These are phyloP conservation scores for Siniperca chuatsi DNA, from an alignment of 2,113 vertebrate species.

Conservation along the genomic window DNA sequence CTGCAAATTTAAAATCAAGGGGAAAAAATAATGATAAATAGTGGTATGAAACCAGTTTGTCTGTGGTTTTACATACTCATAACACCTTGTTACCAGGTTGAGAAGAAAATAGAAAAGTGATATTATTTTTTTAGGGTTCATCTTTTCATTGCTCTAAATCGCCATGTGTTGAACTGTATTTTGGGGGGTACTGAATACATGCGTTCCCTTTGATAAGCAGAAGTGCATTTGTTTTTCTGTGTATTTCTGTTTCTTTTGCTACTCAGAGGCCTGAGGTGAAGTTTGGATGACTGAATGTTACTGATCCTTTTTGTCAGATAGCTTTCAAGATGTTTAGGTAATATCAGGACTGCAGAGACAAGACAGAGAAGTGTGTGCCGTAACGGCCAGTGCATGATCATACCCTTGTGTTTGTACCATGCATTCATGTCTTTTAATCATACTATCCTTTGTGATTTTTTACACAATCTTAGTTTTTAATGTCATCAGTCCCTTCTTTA, in stretches of 20 bases:
- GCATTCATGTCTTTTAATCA: background rate
- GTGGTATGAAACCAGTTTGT: conserved; percentile 28
- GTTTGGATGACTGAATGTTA: background rate
- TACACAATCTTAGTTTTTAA: background rate
- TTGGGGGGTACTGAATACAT: background rate
- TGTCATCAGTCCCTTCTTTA: background rate
- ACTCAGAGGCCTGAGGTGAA: background rate
- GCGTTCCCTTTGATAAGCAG: background rate
- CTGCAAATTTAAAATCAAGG: conserved; percentile 9
- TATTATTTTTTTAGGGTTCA: conserved; percentile 46
- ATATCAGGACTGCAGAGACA: conserved; percentile 48
- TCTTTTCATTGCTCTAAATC: background rate
- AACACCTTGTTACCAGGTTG: conserved; percentile 5
- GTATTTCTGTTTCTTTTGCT: background rate
- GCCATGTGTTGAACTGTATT: background rate
- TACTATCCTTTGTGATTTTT: background rate
- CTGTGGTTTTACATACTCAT: conserved; percentile 8
- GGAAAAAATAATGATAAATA: conserved; percentile 24
- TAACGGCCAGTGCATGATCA: background rate
- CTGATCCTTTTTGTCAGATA: conserved; percentile 55
- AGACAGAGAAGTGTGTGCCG: background rate
- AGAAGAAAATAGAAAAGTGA: conserved; percentile 49
- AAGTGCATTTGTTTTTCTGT: background rate
- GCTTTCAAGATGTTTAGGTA: conserved; percentile 82
- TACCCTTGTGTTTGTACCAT: background rate